These are phyloP conservation scores for Dynastes tityus DNA, from an alignment of 2,888 invertebrate genomes.

Conservation along the genomic window DNA sequence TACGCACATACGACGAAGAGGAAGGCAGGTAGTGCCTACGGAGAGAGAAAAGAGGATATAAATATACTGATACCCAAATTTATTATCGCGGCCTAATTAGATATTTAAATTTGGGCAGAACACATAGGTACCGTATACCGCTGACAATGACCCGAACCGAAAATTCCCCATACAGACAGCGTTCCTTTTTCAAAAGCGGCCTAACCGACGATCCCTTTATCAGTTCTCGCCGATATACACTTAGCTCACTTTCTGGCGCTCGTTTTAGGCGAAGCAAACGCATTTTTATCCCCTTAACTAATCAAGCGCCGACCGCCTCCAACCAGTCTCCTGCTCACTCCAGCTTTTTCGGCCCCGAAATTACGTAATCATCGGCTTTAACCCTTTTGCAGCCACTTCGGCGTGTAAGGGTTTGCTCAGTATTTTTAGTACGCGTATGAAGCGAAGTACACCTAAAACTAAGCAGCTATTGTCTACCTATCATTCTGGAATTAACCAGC, in stretches of 20 bases:
- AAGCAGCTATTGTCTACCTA: too few relatives aligned
- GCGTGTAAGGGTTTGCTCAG: background rate
- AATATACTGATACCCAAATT: slow-evolving; percentile 34
- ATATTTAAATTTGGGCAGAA: slow-evolving; percentile 34
- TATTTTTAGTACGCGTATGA: background rate
- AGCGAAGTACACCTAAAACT: background rate
- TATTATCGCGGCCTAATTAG: slow-evolving; percentile 35
- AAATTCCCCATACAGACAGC: background rate
- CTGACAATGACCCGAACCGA: slow-evolving; percentile 11
- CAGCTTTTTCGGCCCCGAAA: slow-evolving; percentile 3
- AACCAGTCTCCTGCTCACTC: background rate
- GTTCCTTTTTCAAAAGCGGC: slow-evolving; percentile 23
- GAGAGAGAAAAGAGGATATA: slow-evolving; percentile 3
- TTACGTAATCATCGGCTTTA: slow-evolving; percentile 17
- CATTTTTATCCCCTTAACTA: slow-evolving; percentile 25
- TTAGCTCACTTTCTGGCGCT: slow-evolving; percentile 24
- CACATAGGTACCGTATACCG: background rate
- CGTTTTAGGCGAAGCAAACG: slow-evolving; percentile 22
- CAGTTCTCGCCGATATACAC: slow-evolving; percentile 32
- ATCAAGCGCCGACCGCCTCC: slow-evolving; percentile 18
- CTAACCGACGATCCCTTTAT: slow-evolving; percentile 4
- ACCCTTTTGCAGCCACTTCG: background rate
- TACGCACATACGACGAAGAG: background rate
- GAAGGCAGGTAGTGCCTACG: background rate
- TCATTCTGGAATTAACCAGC: too few relatives aligned